These are phyloP conservation scores for Neogobius melanostomus DNA, from an alignment of 2,113 vertebrate genomes.

Conservation along the genomic window DNA sequence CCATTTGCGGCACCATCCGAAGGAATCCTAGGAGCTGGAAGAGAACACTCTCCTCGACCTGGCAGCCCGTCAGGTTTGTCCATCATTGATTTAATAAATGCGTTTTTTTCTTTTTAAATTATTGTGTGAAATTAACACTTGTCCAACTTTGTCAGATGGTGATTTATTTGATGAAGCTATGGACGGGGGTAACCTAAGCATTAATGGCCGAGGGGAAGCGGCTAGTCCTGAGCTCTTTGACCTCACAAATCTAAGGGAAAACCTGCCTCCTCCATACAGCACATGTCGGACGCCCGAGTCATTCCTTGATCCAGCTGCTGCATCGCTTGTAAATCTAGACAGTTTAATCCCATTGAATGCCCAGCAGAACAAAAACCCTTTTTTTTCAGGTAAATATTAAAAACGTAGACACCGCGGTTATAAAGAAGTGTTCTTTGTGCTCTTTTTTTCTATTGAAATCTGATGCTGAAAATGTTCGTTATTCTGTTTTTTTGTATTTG, in stretches of 20 bases:
- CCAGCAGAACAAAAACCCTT: constrained; percentile 86
- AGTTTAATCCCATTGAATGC: constrained; percentile 78
- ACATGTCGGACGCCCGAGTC: constrained; percentile 83
- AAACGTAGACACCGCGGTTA: too few species aligned
- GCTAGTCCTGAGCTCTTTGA: constrained; percentile 81
- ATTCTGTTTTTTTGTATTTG: too few species aligned
- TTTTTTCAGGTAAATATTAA: constrained; percentile 81
- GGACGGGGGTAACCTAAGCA: constrained; percentile 79
- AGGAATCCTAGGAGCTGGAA: constrained; percentile 35
- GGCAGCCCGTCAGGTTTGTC: constrained; percentile 83
- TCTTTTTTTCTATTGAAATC: too few species aligned
- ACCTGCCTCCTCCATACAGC: constrained; percentile 70
- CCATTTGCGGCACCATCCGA: constrained; percentile 77
- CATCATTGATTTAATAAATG: background rate
- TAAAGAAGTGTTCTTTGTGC: too few species aligned
- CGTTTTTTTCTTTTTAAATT: background rate
- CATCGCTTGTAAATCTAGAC: constrained; percentile 91
- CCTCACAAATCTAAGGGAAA: constrained; percentile 78
- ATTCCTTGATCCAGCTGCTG: constrained; percentile 87
- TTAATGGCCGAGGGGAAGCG: constrained; percentile 73
- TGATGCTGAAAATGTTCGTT: too few species aligned
- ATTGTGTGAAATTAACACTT: background rate
- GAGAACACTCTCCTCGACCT: constrained; percentile 53
- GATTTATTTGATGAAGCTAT: constrained; percentile 86
- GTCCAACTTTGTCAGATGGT: constrained; percentile 74